These are phyloP conservation scores for Oryctolagus cuniculus DNA, from an alignment of 2,113 vertebrate genomes.

Conservation along the genomic window mOryCun1.1 NC_091453.1:110828001-110828500, in stretches of 20 bases:
- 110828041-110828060: neutral
- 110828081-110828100: constrained; percentile 11
- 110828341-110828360: constrained; percentile 15
- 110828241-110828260: neutral
- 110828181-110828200: neutral
- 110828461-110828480: neutral
- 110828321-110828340: constrained; percentile 26
- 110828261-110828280: neutral
- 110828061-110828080: neutral
- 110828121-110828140: constrained; percentile 12
- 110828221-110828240: constrained; percentile 26
- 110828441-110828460: neutral
- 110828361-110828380: neutral
- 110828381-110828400: neutral
- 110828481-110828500: neutral
- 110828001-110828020: neutral
- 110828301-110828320: constrained; percentile 3
- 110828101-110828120: neutral
- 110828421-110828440: neutral
- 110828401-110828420: neutral
- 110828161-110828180: neutral
- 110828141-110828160: neutral
- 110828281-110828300: constrained; percentile 16
- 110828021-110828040: neutral
- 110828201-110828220: neutral